Base-by-base conservation (phyloP, 1,140 invertebrate species). In the Aphidius gifuensis region DNA sequence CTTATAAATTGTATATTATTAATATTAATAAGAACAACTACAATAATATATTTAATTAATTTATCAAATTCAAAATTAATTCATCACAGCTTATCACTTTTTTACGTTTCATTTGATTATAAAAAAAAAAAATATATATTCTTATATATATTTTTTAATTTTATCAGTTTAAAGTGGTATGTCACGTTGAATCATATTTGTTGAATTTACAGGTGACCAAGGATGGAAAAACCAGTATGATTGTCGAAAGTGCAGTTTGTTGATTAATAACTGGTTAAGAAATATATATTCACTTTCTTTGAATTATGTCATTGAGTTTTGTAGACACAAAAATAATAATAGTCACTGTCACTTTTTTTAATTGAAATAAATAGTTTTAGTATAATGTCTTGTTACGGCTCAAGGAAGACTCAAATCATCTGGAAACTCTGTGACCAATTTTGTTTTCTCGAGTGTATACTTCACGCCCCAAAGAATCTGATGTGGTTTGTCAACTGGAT, bases 221-320 rank as follows among this genome's bases (percentile, higher is more conserved):
- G 44, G 44, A 56, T 56, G 54, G 43, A 32, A 32, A 32, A 32
- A 32, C 23, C 23, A 32, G 23, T 32, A 32, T 45, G 21, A 56
- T 43, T 7, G 54, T 7, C 54, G 16, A 56, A 56, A 54, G 51
- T 54, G 58, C 63, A 54, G 64, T 45, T 21, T 44, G 61, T 39
- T 64, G 46, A 59, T 64, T 67, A 65, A 69, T 62, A 69, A 72
- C 70, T 67, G 61, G 66, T 66, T 67, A 43, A 61, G 48, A 55
- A 32, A 42, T 48, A 46, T 32, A 43, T 50, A 60, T 32, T 49
- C 58, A 71, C 70, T 71, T 69, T 70, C 69, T 66, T 69, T 66
- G 23, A 64, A 62, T 72, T 66, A 64, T 69, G 65, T 71, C 71
- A 71, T 62, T 45, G 53, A 53, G 39, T 43, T 16, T 40, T 40